These are phyloP conservation scores for Epizoanthus illoricatus DNA, from an alignment of 92 coral and sea anemone species.

Conservation along the genomic window DNA sequence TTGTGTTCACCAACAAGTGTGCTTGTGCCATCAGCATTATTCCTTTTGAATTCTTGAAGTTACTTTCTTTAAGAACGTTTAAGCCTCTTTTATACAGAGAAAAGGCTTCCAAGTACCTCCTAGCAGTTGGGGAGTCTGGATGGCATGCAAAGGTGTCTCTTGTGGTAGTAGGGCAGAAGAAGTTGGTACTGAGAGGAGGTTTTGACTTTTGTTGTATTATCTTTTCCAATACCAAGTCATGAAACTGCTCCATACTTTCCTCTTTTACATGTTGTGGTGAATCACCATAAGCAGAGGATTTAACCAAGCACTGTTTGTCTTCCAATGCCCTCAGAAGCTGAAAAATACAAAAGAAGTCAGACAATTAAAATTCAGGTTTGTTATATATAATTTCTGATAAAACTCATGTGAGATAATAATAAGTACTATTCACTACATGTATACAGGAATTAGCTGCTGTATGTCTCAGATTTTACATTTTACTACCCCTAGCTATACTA, in stretches of 20 bases:
- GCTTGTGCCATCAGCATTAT: conserved; percentile 16
- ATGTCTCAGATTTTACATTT: no score
- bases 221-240: not conserved
- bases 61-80: not conserved
- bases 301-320: conserved; percentile 4
- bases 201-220: not conserved
- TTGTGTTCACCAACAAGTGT: conserved; percentile 4
- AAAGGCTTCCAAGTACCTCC: conserved; percentile 22
- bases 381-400: no score
- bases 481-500: no score
- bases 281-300: conserved; percentile 22
- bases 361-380: no score
- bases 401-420: no score
- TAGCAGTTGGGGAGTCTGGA: conserved; percentile 26
- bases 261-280: not conserved
- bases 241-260: not conserved
- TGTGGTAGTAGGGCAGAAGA: not conserved
- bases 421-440: no score
- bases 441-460: no score
- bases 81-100: not conserved
- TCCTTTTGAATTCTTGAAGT: not conserved
- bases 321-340: conserved; percentile 15
- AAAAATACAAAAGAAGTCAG: not conserved
- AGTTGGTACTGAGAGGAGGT: not conserved
- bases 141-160: not conserved